phyloP scores from a whole-genome alignment of 2,888 invertebrate species.

The Acleris laterana region DNA sequence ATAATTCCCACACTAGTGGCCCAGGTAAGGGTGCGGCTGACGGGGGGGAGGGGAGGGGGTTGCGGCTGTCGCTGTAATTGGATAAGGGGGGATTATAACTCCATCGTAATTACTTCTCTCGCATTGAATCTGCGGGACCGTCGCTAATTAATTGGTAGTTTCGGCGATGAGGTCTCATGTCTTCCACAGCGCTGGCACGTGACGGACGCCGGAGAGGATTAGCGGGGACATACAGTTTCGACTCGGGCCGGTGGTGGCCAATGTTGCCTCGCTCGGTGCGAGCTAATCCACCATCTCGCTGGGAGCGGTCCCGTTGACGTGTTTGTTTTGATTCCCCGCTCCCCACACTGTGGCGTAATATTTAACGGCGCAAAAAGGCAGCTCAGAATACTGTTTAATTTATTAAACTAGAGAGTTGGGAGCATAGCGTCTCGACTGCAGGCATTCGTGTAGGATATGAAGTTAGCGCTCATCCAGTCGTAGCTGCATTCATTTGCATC shows the following conservation, averaged over 20 bases:
- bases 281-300: too few species aligned
- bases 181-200: background rate
- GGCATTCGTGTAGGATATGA: background rate
- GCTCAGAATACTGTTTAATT: background rate
- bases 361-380: background rate
- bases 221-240: too few species aligned
- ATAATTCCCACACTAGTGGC: constrained; percentile 10
- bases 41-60: background rate
- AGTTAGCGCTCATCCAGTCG: constrained; percentile 4
- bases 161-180: constrained; percentile 8
- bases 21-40: constrained; percentile 21
- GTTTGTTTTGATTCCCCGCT: background rate
- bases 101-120: constrained; percentile 35
- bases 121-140: constrained; percentile 23
- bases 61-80: constrained; percentile 32
- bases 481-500: constrained; percentile 14
- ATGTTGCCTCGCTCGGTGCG: too few species aligned
- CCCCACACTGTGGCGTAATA: background rate
- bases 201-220: too few species aligned
- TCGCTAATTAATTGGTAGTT: constrained; percentile 33
- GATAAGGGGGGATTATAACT: constrained; percentile 35
- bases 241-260: too few species aligned
- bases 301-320: too few species aligned
- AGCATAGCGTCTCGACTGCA: background rate
- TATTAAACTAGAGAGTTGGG: constrained; percentile 3